Evolutionary conservation across 2,113 vertebrate species (phyloP).

Genomic region (Phrynosoma blainvillii): DNA sequence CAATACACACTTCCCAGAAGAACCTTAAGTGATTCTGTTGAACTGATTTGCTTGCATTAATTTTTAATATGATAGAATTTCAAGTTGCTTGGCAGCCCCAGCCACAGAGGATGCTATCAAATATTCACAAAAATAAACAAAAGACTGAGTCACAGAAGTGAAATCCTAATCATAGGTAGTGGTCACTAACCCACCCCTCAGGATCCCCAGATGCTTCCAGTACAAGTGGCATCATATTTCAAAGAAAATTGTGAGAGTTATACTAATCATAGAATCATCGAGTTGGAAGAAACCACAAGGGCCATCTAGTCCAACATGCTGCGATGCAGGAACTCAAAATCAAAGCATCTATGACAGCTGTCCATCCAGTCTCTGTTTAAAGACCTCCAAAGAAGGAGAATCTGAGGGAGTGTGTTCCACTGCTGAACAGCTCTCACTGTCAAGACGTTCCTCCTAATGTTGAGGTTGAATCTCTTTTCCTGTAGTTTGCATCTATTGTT

Average conservation of each 20-base stretch:
- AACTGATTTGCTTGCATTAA: slow-evolving; percentile 63
- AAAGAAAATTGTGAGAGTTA: slow-evolving; percentile 19
- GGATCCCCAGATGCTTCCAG: not conserved
- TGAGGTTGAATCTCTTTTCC: too few relatives aligned
- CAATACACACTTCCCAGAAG: slow-evolving; percentile 61
- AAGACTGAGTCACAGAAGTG: not conserved
- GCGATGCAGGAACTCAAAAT: too few relatives aligned
- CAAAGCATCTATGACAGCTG: too few relatives aligned
- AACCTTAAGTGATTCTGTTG: slow-evolving; percentile 59
- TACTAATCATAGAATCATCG: too few relatives aligned
- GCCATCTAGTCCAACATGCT: too few relatives aligned
- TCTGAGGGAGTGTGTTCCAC: too few relatives aligned
- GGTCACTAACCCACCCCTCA: not conserved
- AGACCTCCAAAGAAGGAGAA: too few relatives aligned
- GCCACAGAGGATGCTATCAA: slow-evolving; percentile 45
- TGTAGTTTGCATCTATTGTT: too few relatives aligned
- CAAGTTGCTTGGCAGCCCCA: slow-evolving; percentile 55
- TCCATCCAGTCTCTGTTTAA: too few relatives aligned
- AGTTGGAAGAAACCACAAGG: too few relatives aligned
- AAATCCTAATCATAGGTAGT: slow-evolving; percentile 31
- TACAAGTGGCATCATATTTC: slow-evolving; percentile 13
- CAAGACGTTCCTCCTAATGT: too few relatives aligned
- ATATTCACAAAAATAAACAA: slow-evolving; percentile 21
- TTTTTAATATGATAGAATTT: slow-evolving; percentile 59
- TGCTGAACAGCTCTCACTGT: too few relatives aligned